Conservation (phyloP, 2,888 invertebrate genomes). For the Drosophila stalkeri region DNA sequence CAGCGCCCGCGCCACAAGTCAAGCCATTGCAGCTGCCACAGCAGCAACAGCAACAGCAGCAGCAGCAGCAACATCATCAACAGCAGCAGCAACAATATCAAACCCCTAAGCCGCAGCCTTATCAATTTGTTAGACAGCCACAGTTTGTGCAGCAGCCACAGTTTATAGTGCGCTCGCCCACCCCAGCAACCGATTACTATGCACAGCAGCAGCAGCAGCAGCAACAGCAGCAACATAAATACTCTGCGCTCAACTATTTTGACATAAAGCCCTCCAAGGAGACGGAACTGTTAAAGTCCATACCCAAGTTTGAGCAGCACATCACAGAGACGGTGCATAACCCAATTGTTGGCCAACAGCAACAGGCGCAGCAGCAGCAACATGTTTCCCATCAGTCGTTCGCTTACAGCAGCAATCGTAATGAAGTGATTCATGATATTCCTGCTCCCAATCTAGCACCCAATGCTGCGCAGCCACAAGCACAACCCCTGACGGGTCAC, state of each 20-base stretch:
- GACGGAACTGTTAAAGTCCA: constrained; percentile 91
- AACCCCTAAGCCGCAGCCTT: constrained; percentile 82
- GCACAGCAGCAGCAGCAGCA: constrained; percentile 38
- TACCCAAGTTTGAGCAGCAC: constrained; percentile 93
- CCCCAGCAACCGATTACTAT: constrained; percentile 59
- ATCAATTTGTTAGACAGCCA: constrained; percentile 85
- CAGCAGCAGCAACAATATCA: constrained; percentile 70
- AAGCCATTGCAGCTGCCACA: constrained; percentile 80
- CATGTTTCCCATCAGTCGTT: constrained; percentile 55
- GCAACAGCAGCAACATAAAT: constrained; percentile 37
- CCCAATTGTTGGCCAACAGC: constrained; percentile 36
- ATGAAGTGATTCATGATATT: constrained; percentile 84
- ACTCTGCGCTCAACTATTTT: constrained; percentile 64
- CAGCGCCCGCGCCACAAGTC: constrained; percentile 64
- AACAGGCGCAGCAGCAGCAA: constrained; percentile 21
- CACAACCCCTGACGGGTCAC: constrained; percentile 61
- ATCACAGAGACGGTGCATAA: constrained; percentile 86
- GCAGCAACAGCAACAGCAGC: constrained; percentile 76
- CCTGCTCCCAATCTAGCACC: constrained; percentile 83
- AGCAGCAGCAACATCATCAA: constrained; percentile 67
- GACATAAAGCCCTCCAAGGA: constrained; percentile 86
- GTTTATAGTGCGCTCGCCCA: constrained; percentile 71
- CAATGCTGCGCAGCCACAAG: background rate
- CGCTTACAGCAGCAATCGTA: constrained; percentile 73
- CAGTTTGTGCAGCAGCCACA: constrained; percentile 80